phyloP scores from a whole-genome alignment of 2,888 invertebrate species.

The Netelia melanura region DNA sequence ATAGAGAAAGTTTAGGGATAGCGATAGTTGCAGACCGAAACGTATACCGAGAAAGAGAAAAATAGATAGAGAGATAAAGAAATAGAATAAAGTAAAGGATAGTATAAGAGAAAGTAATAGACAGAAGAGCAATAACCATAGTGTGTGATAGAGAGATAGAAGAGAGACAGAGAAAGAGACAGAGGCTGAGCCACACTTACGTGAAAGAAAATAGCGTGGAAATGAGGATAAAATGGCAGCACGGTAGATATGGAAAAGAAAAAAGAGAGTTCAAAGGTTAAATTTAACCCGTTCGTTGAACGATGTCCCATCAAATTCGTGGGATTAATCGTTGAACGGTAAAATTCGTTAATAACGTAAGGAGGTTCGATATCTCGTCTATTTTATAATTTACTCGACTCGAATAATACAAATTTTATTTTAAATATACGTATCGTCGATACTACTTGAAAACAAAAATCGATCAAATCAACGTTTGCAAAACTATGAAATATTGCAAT shows the following conservation, averaged over 20 bases:
- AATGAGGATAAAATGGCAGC: slow-evolving; percentile 84
- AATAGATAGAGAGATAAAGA: slow-evolving; percentile 53
- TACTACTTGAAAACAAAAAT: background rate
- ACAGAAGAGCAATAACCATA: slow-evolving; percentile 70
- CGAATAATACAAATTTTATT: background rate
- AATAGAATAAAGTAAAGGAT: slow-evolving; percentile 51
- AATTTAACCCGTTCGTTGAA: slow-evolving; percentile 75
- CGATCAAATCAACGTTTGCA: background rate
- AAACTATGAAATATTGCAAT: too few species aligned
- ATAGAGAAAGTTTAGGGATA: slow-evolving; percentile 62
- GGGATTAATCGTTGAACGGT: slow-evolving; percentile 52
- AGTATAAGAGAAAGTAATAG: slow-evolving; percentile 68
- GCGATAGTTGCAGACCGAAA: slow-evolving; percentile 64
- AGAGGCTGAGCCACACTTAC: slow-evolving; percentile 82
- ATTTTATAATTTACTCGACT: background rate
- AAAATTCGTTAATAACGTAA: background rate
- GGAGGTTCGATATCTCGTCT: slow-evolving; percentile 39
- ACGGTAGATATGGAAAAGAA: slow-evolving; percentile 82
- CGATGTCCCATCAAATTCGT: slow-evolving; percentile 58
- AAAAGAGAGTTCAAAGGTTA: slow-evolving; percentile 80
- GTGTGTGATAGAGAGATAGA: slow-evolving; percentile 51
- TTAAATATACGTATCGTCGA: background rate
- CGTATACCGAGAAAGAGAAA: slow-evolving; percentile 54
- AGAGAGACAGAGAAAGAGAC: slow-evolving; percentile 73
- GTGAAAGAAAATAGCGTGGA: slow-evolving; percentile 84